Conservation (phyloP, 2,888 invertebrate species). For the Cyclophora punctaria region DNA sequence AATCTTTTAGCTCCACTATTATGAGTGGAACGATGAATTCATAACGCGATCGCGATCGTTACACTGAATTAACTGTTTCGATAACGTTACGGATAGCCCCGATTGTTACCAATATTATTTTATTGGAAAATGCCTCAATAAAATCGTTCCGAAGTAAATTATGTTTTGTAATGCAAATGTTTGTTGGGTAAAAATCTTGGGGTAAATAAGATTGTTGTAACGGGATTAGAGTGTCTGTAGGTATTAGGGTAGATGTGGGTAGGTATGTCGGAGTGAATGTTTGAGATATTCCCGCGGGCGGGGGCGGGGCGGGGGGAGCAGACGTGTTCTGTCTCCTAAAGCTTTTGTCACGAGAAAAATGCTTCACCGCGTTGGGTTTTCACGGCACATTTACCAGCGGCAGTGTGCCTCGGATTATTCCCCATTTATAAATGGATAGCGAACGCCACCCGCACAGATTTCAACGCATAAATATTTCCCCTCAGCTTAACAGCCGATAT, state of each 20-base stretch:
- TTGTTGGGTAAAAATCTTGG: too few relatives aligned
- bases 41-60: constrained; percentile 6
- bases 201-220: too few relatives aligned
- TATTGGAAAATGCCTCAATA: too few relatives aligned
- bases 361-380: constrained; percentile 55
- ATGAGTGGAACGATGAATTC: constrained; percentile 11
- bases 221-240: too few relatives aligned
- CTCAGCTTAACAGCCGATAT: constrained; percentile 28
- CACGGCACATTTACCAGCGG: constrained; percentile 62
- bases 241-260: too few relatives aligned
- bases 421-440: constrained; percentile 64
- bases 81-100: too few relatives aligned
- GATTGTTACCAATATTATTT: too few relatives aligned
- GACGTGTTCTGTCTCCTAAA: constrained; percentile 46
- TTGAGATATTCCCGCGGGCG: not conserved
- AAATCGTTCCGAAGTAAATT: too few relatives aligned
- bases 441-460: constrained; percentile 50
- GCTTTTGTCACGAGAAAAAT: constrained; percentile 65
- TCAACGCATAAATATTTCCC: constrained; percentile 44
- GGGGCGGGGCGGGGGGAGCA: constrained; percentile 16
- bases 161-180: too few relatives aligned
- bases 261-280: too few relatives aligned
- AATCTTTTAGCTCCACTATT: constrained; percentile 12
- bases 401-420: constrained; percentile 57
- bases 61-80: not conserved